These are phyloP conservation scores for Andricus grossulariae DNA, from an alignment of 1,140 invertebrate species.

Conservation along the genomic window DNA sequence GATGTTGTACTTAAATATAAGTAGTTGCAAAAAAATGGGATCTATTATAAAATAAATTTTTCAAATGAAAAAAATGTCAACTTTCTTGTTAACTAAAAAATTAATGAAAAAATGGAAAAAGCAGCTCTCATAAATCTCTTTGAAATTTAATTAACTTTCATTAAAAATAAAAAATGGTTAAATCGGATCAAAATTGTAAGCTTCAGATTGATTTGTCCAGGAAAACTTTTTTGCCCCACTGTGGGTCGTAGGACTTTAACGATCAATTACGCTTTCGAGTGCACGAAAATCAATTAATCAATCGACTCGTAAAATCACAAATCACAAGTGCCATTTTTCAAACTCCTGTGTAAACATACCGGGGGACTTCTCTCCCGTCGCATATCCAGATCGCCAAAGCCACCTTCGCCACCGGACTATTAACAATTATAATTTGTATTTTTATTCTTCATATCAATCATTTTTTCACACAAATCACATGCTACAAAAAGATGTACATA, in stretches of 20 bases:
- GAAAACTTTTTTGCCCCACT: no score
- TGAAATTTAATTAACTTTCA: no score
- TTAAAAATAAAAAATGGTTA: no score
- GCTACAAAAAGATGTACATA: not conserved
- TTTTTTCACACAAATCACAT: not conserved
- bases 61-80: no score
- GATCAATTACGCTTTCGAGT: constrained; percentile 9
- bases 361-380: constrained; percentile 70
- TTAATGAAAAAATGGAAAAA: no score
- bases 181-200: no score
- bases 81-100: no score
- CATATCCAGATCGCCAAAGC: constrained; percentile 71
- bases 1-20: no score
- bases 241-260: constrained; percentile 11
- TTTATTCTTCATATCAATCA: constrained; percentile 32
- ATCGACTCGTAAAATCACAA: constrained; percentile 31
- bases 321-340: constrained; percentile 39
- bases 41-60: no score
- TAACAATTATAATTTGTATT: constrained; percentile 57
- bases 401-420: constrained; percentile 74
- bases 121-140: no score
- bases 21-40: no score
- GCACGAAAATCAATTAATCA: constrained; percentile 20
- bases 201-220: no score
- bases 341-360: constrained; percentile 67